These are phyloP conservation scores for Potamarius usumacintae DNA, from an alignment of 2,113 vertebrate genomes.

Conservation along the genomic window DNA sequence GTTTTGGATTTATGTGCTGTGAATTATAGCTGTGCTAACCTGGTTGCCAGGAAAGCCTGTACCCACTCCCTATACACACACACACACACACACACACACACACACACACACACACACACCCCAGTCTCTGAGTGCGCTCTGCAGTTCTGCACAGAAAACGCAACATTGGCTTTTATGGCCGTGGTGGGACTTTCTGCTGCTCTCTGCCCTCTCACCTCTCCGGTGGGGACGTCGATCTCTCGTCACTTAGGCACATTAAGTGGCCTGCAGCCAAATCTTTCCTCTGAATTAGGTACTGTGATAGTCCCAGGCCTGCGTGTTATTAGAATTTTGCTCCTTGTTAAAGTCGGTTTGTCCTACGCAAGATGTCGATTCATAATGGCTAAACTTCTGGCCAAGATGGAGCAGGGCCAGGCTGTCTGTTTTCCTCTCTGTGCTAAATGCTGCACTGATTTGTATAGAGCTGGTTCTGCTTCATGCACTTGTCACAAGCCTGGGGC, in stretches of 20 bases:
- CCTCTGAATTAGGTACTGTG: conserved; percentile 28
- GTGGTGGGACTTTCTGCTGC: conserved; percentile 45
- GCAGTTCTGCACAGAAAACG: conserved; percentile 38
- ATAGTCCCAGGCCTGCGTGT: conserved; percentile 12
- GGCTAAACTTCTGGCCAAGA: conserved; percentile 33
- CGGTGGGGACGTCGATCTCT: conserved; percentile 37
- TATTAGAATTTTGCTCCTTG: conserved; percentile 21
- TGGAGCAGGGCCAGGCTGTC: conserved; percentile 50
- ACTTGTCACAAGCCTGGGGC: conserved; percentile 23
- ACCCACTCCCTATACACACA: not conserved
- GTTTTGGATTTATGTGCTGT: conserved; percentile 54
- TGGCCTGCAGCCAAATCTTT: conserved; percentile 29
- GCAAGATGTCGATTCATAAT: conserved; percentile 47
- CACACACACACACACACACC: not conserved
- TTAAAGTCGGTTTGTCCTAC: conserved; percentile 30
- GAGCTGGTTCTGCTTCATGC: conserved; percentile 28
- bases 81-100: too few species aligned
- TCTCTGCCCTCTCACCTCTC: conserved; percentile 52
- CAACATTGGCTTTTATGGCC: conserved; percentile 51
- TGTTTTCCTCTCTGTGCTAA: conserved; percentile 46
- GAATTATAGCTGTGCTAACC: conserved; percentile 50
- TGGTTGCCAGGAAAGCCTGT: conserved; percentile 49
- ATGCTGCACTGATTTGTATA: conserved; percentile 27
- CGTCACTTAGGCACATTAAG: conserved; percentile 40
- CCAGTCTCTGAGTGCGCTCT: not conserved